phyloP scores from a whole-genome alignment of 2,113 vertebrate species.

The Oryzias curvinotus region DNA sequence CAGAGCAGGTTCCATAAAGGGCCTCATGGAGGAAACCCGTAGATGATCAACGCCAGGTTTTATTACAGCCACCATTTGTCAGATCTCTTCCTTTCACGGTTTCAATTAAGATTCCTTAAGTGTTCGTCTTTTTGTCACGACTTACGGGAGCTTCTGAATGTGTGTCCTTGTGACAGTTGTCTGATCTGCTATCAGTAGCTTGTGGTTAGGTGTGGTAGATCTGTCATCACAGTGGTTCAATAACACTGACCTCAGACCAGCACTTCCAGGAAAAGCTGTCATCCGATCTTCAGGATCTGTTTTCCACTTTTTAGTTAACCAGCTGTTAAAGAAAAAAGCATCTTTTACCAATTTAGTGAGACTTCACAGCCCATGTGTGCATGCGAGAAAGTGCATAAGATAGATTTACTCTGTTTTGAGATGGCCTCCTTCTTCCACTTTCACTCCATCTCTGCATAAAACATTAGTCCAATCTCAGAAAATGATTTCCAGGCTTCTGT shows the following conservation, averaged over 20 bases:
- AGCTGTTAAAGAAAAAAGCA: constrained; percentile 52
- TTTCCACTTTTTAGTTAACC: constrained; percentile 69
- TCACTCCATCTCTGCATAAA: constrained; percentile 33
- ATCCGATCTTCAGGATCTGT: constrained; percentile 60
- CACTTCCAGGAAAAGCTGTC: constrained; percentile 66
- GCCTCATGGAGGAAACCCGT: constrained; percentile 7
- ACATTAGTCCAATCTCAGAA: constrained; percentile 41
- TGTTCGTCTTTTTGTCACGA: constrained; percentile 50
- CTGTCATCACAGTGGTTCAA: constrained; percentile 67
- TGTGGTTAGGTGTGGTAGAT: constrained; percentile 68
- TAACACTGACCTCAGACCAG: constrained; percentile 68
- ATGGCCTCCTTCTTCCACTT: constrained; percentile 39
- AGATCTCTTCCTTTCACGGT: constrained; percentile 27
- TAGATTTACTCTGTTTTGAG: constrained; percentile 53
- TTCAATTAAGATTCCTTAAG: constrained; percentile 44
- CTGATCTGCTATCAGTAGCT: constrained; percentile 62
- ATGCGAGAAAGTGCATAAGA: constrained; percentile 2
- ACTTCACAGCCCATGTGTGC: constrained; percentile 52
- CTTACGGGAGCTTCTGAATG: constrained; percentile 56
- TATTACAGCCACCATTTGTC: constrained; percentile 34
- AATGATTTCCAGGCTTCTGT: constrained; percentile 58
- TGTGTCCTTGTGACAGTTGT: constrained; percentile 50
- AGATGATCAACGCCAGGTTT: constrained; percentile 36
- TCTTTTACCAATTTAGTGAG: constrained; percentile 69
- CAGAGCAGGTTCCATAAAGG: constrained; percentile 10